These are phyloP conservation scores for Megaceryle torquata DNA, from an alignment of 2,113 vertebrate species.

Conservation along the genomic window DNA sequence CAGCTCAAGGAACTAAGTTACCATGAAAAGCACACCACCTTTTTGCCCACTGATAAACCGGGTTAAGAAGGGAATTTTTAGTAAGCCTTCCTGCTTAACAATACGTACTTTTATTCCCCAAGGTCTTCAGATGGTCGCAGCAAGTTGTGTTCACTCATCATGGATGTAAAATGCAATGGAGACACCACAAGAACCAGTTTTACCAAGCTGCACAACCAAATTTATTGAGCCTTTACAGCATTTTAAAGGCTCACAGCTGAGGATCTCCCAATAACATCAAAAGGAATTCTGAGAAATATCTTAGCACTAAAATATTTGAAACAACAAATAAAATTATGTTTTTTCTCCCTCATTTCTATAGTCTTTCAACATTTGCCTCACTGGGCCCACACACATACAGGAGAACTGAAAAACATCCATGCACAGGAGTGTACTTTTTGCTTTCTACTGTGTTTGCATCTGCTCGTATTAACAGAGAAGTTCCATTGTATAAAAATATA, in stretches of 20 bases:
- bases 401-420: background rate
- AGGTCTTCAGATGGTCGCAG: background rate
- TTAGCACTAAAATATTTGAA: background rate
- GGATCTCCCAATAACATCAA: background rate
- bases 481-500: background rate
- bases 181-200: background rate
- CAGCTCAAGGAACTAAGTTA: background rate
- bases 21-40: background rate
- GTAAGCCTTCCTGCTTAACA: background rate
- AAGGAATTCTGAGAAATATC: background rate
- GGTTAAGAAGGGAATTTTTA: background rate
- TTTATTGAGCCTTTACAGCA: background rate
- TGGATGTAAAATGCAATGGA: background rate
- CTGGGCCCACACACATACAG: rapidly evolving
- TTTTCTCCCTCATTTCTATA: background rate
- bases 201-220: background rate
- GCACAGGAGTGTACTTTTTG: background rate
- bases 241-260: background rate
- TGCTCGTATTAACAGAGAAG: background rate
- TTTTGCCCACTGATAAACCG: background rate
- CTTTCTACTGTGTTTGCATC: background rate
- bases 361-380: background rate
- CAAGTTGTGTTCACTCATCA: background rate
- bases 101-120: background rate
- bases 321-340: background rate